A percentile compares a stretch with the other conserved stretches of the same genome.
These are phyloP conservation scores for Caenorhabditis plicata DNA, from an alignment of 2,888 invertebrate genomes.

Conservation along the genomic window DNA sequence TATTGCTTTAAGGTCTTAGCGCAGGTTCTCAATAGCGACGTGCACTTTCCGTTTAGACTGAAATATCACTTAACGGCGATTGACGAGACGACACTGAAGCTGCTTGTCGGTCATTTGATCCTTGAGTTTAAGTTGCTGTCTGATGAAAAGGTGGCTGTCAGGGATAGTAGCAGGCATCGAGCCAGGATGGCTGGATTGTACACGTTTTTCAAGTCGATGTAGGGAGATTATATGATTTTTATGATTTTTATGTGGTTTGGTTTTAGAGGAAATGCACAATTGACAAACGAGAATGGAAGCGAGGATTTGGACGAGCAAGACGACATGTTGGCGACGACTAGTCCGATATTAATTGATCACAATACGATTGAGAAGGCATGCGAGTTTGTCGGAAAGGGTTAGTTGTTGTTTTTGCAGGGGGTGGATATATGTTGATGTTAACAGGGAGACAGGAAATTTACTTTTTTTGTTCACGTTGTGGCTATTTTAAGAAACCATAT, in stretches of 20 bases:
- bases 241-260: no score
- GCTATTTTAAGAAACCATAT: no score
- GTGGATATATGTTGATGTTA: no score
- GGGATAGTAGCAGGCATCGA: slow-evolving; percentile 33
- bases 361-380: slow-evolving; percentile 16
- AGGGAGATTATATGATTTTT: no score
- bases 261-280: no score
- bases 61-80: slow-evolving; percentile 44
- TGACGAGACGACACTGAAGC: slow-evolving; percentile 41
- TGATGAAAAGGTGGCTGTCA: slow-evolving; percentile 36
- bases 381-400: no score
- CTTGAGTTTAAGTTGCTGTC: slow-evolving; percentile 50
- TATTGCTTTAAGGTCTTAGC: slow-evolving; percentile 18
- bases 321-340: slow-evolving; percentile 8
- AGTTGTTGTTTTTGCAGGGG: no score
- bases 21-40: slow-evolving; percentile 32
- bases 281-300: slow-evolving; percentile 10
- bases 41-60: slow-evolving; percentile 35
- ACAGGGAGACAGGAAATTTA: no score
- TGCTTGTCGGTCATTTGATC: slow-evolving; percentile 43
- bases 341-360: slow-evolving; percentile 14
- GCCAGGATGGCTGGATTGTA: slow-evolving; percentile 40
- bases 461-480: no score
- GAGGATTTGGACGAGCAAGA: background rate
- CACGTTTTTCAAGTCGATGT: slow-evolving; percentile 26